Base-by-base conservation (phyloP, 2,113 vertebrate species). In the Megaleporinus macrocephalus region DNA sequence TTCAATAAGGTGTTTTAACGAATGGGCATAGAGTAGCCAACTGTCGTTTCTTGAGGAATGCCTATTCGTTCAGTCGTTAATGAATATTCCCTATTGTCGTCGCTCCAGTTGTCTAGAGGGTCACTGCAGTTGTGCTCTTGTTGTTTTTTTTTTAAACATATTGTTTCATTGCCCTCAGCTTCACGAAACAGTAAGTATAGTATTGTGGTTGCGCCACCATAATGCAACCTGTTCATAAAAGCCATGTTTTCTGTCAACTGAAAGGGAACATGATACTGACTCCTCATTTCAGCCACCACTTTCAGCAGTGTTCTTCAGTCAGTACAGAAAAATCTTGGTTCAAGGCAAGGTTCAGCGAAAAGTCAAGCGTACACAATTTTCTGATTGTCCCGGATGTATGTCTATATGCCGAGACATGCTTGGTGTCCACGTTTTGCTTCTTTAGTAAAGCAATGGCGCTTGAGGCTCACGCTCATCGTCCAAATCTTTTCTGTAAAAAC, bases 261-360 rank as follows among this genome's bases (percentile, higher is more conserved):
- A 79, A 73, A 68, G 71, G 61, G 65, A 74, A 59, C 55, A 30
- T 30, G 44, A 44, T 24, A 33, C 26, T 13, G 76, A 83, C 62
- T 73, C 71, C 15, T 77, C 33, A 62, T 84, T 73, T 83, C 33
- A 76, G 61, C 78, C 76, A 55, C 65, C 73, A 72, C 1, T 73
- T 83, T 73, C 5, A 61, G 41, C 70, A 74, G 73, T 84, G 66
- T 83, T 70, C 36, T 79, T 82, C 36, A 49, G 63, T 84, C 79
- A 74, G 59, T 78, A 63, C 68, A 73, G 70, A 80, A 68, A 33
- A 26, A 10, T 71, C 22, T 24, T 5, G 0, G 4, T 15, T 76
- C 41, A 44, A 11, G 10, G 41, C 5, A 10, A 9, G 41, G 10
- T 44, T 44, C 41, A 44, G 41, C 9, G 41, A 44, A 44, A 44